These are phyloP conservation scores for Ethmia dodecea DNA, from an alignment of 2,888 invertebrate species.

Conservation along the genomic window DNA sequence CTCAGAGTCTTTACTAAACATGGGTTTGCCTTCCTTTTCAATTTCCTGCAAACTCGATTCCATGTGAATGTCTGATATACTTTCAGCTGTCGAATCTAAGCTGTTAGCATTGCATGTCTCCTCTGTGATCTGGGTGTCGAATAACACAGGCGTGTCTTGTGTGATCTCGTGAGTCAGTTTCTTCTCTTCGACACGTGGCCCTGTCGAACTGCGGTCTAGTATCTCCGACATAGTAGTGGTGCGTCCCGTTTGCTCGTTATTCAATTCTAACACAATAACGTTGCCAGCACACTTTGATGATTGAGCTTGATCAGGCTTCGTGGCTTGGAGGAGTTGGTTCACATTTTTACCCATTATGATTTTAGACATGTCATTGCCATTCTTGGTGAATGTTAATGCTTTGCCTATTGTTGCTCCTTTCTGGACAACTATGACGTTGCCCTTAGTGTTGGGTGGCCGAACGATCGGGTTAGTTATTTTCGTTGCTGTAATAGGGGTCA, in stretches of 20 bases:
- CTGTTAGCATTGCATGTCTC: constrained; percentile 61
- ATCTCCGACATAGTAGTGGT: constrained; percentile 70
- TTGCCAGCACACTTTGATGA: constrained; percentile 56
- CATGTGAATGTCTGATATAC: constrained; percentile 54
- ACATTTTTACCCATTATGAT: constrained; percentile 74
- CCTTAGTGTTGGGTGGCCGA: constrained; percentile 65
- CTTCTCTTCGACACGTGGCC: constrained; percentile 33
- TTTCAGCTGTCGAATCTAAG: constrained; percentile 59
- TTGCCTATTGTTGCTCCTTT: constrained; percentile 75
- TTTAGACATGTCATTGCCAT: constrained; percentile 68
- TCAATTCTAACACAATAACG: constrained; percentile 67
- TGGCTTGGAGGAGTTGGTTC: constrained; percentile 61
- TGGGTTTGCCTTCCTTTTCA: constrained; percentile 44
- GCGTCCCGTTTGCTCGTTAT: constrained; percentile 64
- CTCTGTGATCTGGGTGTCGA: constrained; percentile 55
- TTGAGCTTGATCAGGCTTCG: constrained; percentile 54
- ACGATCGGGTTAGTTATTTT: constrained; percentile 65
- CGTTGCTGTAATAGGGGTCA: constrained; percentile 51
- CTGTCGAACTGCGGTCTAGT: constrained; percentile 50
- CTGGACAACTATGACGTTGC: constrained; percentile 79
- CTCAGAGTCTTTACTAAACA: constrained; percentile 42
- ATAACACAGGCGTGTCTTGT: constrained; percentile 77
- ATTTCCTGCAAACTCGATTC: constrained; percentile 40
- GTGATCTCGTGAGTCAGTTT: constrained; percentile 56
- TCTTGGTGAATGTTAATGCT: constrained; percentile 64